These are phyloP conservation scores for Euproctis similis DNA, from an alignment of 2,888 invertebrate genomes.

Conservation along the genomic window DNA sequence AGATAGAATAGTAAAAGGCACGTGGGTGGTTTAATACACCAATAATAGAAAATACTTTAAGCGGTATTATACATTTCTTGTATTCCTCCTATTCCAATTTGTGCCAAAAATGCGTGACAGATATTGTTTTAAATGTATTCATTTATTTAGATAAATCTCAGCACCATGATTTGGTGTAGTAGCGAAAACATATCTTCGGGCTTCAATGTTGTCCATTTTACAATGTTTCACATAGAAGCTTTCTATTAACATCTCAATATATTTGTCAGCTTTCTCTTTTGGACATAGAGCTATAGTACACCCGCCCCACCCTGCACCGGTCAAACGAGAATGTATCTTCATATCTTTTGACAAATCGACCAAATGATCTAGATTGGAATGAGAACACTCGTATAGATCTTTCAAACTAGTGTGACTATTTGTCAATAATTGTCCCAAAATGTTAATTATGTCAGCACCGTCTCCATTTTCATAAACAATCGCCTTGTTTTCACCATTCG, in stretches of 20 bases:
- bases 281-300: constrained; percentile 92
- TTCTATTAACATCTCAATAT: constrained; percentile 80
- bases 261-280: constrained; percentile 78
- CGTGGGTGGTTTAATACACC: no score
- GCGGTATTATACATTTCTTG: no score
- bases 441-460: constrained; percentile 55
- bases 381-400: constrained; percentile 94
- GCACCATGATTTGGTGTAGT: constrained; percentile 83
- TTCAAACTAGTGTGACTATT: constrained; percentile 91
- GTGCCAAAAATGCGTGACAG: no score
- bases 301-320: constrained; percentile 99
- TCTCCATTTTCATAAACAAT: constrained; percentile 18
- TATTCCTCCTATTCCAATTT: no score
- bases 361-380: constrained; percentile 88
- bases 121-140: constrained; percentile 2
- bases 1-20: no score
- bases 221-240: constrained; percentile 80
- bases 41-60: no score
- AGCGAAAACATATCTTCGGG: constrained; percentile 80
- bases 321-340: constrained; percentile 90
- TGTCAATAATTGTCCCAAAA: constrained; percentile 89
- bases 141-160: constrained; percentile 49
- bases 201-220: constrained; percentile 67
- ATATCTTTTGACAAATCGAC: constrained; percentile 83
- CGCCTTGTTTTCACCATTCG: constrained; percentile 30